Percentiles rank a stretch among this genome's conserved stretches.
These are phyloP conservation scores for Gallinago undulata DNA, from an alignment of 2,113 vertebrate species.

Conservation along the genomic window DNA sequence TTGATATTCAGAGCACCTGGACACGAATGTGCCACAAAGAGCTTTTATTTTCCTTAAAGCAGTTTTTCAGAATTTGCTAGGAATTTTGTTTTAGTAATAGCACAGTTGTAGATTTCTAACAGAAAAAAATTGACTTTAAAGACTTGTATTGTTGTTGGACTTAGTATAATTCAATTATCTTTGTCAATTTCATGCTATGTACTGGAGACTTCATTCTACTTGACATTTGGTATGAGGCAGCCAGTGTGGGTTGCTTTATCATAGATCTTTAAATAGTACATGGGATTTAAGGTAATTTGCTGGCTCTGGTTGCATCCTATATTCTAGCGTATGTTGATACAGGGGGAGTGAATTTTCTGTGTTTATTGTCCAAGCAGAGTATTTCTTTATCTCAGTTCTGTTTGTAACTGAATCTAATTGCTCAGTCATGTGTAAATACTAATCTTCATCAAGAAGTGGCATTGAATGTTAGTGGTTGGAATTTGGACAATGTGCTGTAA, in stretches of 20 bases:
- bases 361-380: neutral
- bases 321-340: neutral
- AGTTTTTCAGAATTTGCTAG: neutral
- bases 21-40: neutral
- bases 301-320: neutral
- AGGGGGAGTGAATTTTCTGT: conserved; percentile 10
- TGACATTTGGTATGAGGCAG: neutral
- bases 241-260: neutral
- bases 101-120: neutral
- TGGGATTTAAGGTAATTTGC: neutral
- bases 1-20: neutral
- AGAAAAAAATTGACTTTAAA: neutral
- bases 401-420: conserved; percentile 30
- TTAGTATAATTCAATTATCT: neutral
- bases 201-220: neutral
- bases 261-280: neutral
- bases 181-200: neutral
- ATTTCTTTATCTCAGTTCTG: neutral
- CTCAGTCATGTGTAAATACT: conserved; percentile 52
- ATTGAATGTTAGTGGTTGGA: conserved; percentile 12
- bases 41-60: neutral
- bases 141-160: neutral
- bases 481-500: conserved; percentile 16
- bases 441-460: conserved; percentile 34
- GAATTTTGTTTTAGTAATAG: neutral